These are phyloP conservation scores for Acanthosoma haemorrhoidale DNA, from an alignment of 2,888 invertebrate species.

Conservation along the genomic window DNA sequence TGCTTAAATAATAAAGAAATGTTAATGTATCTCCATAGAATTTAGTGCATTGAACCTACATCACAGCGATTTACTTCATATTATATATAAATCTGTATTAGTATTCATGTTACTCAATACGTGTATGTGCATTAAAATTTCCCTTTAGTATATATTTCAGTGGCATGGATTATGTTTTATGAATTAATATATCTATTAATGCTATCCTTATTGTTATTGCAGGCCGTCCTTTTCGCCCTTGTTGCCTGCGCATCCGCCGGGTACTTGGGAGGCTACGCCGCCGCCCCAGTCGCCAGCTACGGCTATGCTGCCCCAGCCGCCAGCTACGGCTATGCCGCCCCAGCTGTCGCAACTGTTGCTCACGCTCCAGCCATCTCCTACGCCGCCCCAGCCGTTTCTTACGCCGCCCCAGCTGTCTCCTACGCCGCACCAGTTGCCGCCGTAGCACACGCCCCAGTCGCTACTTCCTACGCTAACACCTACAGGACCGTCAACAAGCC, in stretches of 20 bases:
- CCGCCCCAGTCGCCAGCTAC: conserved; percentile 47
- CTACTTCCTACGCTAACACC: conserved; percentile 61
- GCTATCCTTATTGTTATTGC: too few relatives aligned
- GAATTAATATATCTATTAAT: too few relatives aligned
- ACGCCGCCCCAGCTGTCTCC: conserved; percentile 40
- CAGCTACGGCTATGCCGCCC: conserved; percentile 27
- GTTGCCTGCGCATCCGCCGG: conserved; percentile 45
- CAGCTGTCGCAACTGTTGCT: conserved; percentile 40
- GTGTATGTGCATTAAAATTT: too few relatives aligned
- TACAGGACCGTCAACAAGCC: conserved; percentile 51
- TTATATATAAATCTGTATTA: too few relatives aligned
- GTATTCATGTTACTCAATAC: too few relatives aligned
- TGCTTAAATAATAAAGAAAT: too few relatives aligned
- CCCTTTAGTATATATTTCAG: too few relatives aligned
- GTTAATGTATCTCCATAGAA: too few relatives aligned
- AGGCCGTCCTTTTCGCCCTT: conserved; percentile 47
- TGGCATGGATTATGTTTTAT: too few relatives aligned
- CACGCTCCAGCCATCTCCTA: conserved; percentile 38
- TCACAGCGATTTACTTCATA: too few relatives aligned
- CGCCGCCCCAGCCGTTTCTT: conserved; percentile 43
- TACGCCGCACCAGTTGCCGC: conserved; percentile 40
- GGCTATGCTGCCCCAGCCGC: conserved; percentile 43
- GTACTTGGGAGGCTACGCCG: too few relatives aligned
- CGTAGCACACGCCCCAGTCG: conserved; percentile 42
- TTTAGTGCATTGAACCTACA: too few relatives aligned